Evolutionary conservation across 2,888 invertebrate species (phyloP), one percentile per base, ranked within the genome.

Genomic region (Erannis defoliaria): DNA sequence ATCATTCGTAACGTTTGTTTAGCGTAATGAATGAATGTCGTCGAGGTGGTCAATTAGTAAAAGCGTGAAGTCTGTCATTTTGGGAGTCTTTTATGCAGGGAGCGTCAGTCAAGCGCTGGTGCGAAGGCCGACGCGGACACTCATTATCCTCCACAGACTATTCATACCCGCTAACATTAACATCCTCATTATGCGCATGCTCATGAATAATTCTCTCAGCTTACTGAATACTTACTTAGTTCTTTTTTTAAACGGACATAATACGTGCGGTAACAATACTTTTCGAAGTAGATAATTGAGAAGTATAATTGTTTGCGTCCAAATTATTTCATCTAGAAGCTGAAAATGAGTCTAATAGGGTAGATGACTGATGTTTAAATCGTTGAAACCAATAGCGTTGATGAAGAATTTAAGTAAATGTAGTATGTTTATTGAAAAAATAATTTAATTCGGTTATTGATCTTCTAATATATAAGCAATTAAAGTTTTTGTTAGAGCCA

Each of bases 41-140:
- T 76, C 74, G 84, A 88, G 89, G 89, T 89, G 90, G 90, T 85
- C 89, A 88, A 86, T 88, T 88, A 85, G 88, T 86, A 87, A 88
- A 89, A 89, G 88, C 89, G 88, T 91, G 86, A 87, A 90, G 82
- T 74, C 81, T 89, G 90, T 88, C 91, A 89, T 82, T 88, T 88
- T 84, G 83, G 87, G 87, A 84, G 82, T 74, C 77, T 77, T 78
- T 87, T 86, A 77, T 86, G 73, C 61, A 57, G 59, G 65, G 77
- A 69, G 72, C 72, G 68, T 70, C 75, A 73, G 80, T 82, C 81
- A 78, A 81, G 76, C 55, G 84, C 82, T 84, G 83, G 77, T 80
- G 82, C 81, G 89, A 90, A 89, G 91, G 89, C 87, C 87, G 81
- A 75, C 76, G 76, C 71, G 74, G 82, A 79, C 76, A 74, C 71